These are phyloP conservation scores for Sparidentex hasta DNA, from an alignment of 2,797 vertebrate species.

Conservation along the genomic window DNA sequence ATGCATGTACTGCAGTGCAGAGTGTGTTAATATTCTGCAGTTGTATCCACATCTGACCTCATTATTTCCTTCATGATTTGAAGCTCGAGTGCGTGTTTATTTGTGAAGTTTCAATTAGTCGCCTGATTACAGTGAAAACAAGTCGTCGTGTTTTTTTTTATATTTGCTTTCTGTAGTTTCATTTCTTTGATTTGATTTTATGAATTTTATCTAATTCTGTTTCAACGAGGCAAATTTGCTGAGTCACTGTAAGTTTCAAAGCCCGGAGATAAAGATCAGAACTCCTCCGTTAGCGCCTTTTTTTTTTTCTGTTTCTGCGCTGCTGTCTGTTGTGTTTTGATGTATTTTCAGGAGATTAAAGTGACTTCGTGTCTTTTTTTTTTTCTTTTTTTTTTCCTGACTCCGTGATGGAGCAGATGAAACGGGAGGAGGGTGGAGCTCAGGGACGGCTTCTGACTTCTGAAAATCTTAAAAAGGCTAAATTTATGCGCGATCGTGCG, in stretches of 20 bases:
- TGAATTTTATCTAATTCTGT: neutral
- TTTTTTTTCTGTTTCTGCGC: neutral
- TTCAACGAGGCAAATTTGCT: conserved; percentile 6
- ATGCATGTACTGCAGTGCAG: neutral
- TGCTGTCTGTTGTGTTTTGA: neutral
- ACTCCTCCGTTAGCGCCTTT: neutral
- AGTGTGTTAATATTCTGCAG: neutral
- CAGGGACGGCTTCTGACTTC: conserved; percentile 17
- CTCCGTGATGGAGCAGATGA: conserved; percentile 52
- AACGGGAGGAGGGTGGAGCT: conserved; percentile 18
- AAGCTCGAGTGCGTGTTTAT: neutral
- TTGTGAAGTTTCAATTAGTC: neutral
- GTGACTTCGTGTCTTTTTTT: conserved; percentile 7
- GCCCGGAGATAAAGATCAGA: conserved; percentile 13
- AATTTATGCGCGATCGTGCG: conserved; percentile 32
- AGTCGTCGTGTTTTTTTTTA: neutral
- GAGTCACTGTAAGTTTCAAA: conserved; percentile 30
- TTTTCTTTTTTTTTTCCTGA: conserved; percentile 22
- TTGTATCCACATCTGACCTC: neutral
- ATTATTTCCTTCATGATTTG: neutral
- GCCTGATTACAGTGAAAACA: neutral
- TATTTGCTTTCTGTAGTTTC: neutral
- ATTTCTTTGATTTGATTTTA: neutral
- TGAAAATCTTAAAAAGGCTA: conserved; percentile 23
- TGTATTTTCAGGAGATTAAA: conserved; percentile 57